Evolutionary conservation across 2,113 vertebrate species (phyloP), one percentile per base, ranked within the genome.

Genomic region (Cygnus buccinator): DNA sequence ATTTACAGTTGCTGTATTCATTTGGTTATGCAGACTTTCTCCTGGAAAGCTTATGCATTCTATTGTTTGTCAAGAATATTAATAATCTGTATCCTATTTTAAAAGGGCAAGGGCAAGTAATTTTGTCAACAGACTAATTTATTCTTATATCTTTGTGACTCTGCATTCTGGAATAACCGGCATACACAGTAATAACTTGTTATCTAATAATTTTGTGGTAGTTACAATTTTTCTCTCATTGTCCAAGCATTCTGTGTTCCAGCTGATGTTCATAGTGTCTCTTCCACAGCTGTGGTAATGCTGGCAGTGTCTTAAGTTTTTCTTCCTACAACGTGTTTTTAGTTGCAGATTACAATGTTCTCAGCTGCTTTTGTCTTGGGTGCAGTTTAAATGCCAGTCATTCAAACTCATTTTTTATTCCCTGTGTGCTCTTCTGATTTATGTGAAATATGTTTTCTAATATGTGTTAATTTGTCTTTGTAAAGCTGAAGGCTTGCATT

Each of bases 381-480:
- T 93, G 59, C 81, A 89, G 46, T 90, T 91, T 81, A 88, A 92
- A 62, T 93, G 73, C 48, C 43, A 89, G 75, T 84, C 33, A 72
- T 65, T 94, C 16, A 84, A 58, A 88, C 75, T 72, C 2, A 28
- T 78, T 93, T 96, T 95, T 93, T 90, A 74, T 94, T 92, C 63
- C 87, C 39, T 73, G 4, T 68, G 11, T 85, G 46, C 63, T 77
- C 19, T 66, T 94, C 35, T 67, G 41, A 84, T 81, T 94, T 88
- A 73, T 13, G 28, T 67, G 68, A 89, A 84, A 65, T 76, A 77
- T 70, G 52, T 90, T 93, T 91, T 80, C 73, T 93, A 59, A 50
- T 80, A 39, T 6, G 15, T 29, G 17, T 55, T 93, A 84, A 93
- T 96, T 94, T 96, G 89, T 80, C 80, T 75, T 94, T 70, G 19